Evolutionary conservation across 92 coral and sea anemone species (phyloP).

Genomic region (Diadumene lineata): DNA sequence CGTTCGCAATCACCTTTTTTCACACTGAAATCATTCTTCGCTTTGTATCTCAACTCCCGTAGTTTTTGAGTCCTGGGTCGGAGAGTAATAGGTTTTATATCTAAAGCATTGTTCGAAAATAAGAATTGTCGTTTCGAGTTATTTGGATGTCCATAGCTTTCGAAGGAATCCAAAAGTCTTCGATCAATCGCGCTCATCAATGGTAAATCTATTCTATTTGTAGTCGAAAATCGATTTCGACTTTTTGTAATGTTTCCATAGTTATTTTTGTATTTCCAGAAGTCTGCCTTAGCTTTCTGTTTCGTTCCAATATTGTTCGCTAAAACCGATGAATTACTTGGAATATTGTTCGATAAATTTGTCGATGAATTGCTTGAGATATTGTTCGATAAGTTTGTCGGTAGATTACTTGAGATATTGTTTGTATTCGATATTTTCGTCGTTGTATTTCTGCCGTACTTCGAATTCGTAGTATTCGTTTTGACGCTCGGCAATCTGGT

Average conservation of each 20-base stretch:
- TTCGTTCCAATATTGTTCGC: neutral
- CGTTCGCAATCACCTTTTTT: neutral
- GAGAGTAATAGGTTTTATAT: conserved; percentile 20
- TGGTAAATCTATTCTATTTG: conserved; percentile 7
- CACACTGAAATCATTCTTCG: neutral
- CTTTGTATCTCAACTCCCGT: neutral
- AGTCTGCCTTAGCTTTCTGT: neutral
- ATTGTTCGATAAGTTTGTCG: neutral
- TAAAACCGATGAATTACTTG: too few species aligned
- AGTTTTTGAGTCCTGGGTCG: conserved; percentile 10
- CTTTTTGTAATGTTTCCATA: neutral
- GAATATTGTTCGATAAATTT: neutral
- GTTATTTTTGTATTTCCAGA: neutral
- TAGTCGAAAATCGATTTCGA: neutral
- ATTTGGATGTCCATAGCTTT: neutral
- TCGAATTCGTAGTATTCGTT: neutral
- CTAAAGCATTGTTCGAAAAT: conserved; percentile 10
- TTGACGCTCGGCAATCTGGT: conserved; percentile 11
- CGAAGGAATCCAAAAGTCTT: conserved; percentile 5
- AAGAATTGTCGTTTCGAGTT: neutral
- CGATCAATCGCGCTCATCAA: conserved; percentile 15
- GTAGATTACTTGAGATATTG: too few species aligned
- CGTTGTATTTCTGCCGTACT: neutral
- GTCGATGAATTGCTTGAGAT: too few species aligned
- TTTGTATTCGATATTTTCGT: too few species aligned